Percentiles rank a stretch among this genome's conserved stretches.
phyloP scores from a whole-genome alignment of 2,113 vertebrate genomes.

The Erythrocercus mccallii region DNA sequence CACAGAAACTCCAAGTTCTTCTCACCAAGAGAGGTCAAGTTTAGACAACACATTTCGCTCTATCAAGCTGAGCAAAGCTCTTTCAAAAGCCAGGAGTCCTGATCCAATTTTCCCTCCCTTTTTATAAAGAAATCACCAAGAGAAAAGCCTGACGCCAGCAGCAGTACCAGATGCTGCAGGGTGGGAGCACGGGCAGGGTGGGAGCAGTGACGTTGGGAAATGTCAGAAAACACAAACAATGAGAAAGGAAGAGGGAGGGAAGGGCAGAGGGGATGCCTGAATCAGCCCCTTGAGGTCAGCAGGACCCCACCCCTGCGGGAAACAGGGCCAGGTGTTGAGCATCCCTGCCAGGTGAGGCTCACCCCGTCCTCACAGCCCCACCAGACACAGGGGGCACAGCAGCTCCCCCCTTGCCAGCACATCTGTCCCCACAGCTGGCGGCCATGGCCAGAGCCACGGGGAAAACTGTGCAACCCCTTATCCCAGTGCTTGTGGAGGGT shows the following conservation, averaged over 20 bases:
- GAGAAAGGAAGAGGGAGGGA: slow-evolving; percentile 37
- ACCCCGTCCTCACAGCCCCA: not conserved
- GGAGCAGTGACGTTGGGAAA: not conserved
- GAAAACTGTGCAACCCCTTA: not conserved
- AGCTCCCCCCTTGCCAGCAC: not conserved
- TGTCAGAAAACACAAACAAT: not conserved
- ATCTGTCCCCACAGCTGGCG: not conserved
- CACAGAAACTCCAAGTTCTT: not conserved
- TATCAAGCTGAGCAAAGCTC: not conserved
- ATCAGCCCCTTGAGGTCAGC: not conserved
- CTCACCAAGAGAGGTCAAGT: not conserved
- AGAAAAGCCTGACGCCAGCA: not conserved
- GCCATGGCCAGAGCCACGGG: not conserved
- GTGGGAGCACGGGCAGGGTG: not conserved
- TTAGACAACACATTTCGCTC: not conserved
- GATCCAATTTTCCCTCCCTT: not conserved
- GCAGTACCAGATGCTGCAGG: not conserved
- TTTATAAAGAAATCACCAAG: not conserved
- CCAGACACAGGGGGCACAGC: not conserved
- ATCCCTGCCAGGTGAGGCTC: not conserved
- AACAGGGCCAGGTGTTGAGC: not conserved
- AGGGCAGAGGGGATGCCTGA: not conserved
- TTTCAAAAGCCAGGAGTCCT: not conserved
- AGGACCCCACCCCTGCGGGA: not conserved
- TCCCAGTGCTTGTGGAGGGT: rapidly evolving